Base-by-base conservation (phyloP, 2,797 vertebrate genomes). In the Characodon lateralis region DNA sequence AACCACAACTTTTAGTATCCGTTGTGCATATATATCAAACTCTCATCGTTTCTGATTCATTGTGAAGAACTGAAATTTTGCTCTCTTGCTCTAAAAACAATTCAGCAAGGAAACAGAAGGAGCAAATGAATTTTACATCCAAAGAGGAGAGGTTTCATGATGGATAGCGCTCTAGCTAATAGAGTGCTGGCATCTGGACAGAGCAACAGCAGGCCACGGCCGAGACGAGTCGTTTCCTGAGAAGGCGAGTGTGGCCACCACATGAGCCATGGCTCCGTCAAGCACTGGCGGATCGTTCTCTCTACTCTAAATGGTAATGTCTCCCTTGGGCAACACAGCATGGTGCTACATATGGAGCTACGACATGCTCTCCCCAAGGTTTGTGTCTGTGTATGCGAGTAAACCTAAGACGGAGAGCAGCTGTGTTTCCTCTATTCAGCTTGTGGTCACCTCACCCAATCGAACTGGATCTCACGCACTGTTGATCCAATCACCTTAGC, bases 291-390 rank as follows among this genome's bases (percentile, higher is more conserved):
- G 88, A 91, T 80, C 5, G 2, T 12, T 87, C 91, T 79, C 88
- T 70, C 85, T 83, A 90, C 88, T 93, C 90, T 93, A 93, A 93
- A 94, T 93, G 92, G 86, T 92, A 93, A 92, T 93, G 85, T 82
- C 85, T 88, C 89, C 91, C 91, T 71, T 61, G 88, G 89, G 91
- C 90, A 81, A 71, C 78, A 1, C 89, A 86, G 90, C 89, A 85
- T 87, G 87, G 81, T 43, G 5, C 84, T 84, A 82, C 91, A 90
- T 88, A 87, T 88, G 88, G 91, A 84, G 89, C 85, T 78, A 22
- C 85, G 81, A 46, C 83, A 74, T 81, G 77, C 72, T 80, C 83
- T 56, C 75, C 66, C 73, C 70, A 73, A 73, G 39, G 9, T n/a
- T 58, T 22, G 8, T 55, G 72, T 65, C 5, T 70, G 56, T 61